phyloP scores from a whole-genome alignment of 2,797 vertebrate species.

The Ctenopoma multispine region DNA sequence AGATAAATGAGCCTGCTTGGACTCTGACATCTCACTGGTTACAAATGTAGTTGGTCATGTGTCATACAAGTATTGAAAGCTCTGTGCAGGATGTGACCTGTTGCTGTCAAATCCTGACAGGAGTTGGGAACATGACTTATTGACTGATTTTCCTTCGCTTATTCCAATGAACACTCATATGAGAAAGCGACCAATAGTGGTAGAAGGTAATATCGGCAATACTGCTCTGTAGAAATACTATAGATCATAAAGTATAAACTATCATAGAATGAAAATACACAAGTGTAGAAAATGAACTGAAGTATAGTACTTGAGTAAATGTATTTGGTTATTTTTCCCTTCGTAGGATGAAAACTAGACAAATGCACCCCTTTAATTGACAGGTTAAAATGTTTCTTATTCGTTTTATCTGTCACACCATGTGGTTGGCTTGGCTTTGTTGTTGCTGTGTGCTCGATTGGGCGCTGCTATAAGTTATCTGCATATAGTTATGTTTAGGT shows the following conservation, averaged over 20 bases:
- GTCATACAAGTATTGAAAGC: not conserved
- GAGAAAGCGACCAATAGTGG: not conserved
- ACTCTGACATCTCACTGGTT: not conserved
- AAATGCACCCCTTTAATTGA: too few relatives aligned
- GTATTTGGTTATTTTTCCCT: too few relatives aligned
- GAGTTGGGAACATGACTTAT: not conserved
- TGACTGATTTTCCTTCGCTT: not conserved
- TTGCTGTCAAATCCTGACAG: not conserved
- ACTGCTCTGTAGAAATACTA: not conserved
- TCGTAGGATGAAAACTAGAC: too few relatives aligned
- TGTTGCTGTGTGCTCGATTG: not conserved
- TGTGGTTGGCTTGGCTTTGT: not conserved
- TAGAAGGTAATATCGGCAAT: not conserved
- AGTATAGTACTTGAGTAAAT: too few relatives aligned
- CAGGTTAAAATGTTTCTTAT: not conserved
- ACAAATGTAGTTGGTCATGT: not conserved
- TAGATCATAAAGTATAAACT: not conserved
- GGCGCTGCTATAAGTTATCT: not conserved
- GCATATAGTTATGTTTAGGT: not conserved
- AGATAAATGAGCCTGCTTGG: not conserved
- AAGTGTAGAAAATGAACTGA: too few relatives aligned
- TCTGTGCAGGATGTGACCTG: not conserved
- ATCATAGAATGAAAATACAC: too few relatives aligned
- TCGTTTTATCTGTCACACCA: constrained; percentile 3
- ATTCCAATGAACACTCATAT: not conserved